These are phyloP conservation scores for Gastracanthus pulcherrimus DNA, from an alignment of 2,888 invertebrate genomes.

Conservation along the genomic window DNA sequence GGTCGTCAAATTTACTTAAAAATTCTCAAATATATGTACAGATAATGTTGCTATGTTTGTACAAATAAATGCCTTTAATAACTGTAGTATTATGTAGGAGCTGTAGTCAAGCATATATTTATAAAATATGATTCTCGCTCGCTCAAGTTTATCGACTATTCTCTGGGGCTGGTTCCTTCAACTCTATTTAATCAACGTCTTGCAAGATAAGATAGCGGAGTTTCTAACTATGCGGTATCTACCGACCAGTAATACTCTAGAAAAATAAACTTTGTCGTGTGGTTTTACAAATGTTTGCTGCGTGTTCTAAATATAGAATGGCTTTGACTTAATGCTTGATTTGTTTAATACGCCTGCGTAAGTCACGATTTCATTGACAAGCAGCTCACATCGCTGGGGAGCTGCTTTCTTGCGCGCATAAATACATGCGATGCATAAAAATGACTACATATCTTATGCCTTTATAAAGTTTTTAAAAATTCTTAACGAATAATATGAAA, in stretches of 20 bases:
- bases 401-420: background rate
- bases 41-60: background rate
- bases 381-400: background rate
- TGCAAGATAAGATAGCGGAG: conserved; percentile 39
- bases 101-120: background rate
- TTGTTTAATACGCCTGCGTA: background rate
- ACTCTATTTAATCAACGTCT: conserved; percentile 49
- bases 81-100: too few species aligned
- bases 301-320: background rate
- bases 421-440: background rate
- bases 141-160: conserved; percentile 29
- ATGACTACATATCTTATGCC: background rate
- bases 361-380: conserved; percentile 2
- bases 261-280: background rate
- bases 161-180: conserved; percentile 26
- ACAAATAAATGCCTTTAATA: too few species aligned
- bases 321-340: background rate
- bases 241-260: background rate
- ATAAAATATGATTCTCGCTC: conserved; percentile 3
- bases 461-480: background rate
- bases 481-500: background rate
- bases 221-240: background rate
- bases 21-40: background rate
- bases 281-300: background rate
- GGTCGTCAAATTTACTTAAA: background rate